Percentiles rank a stretch among this genome's conserved stretches.
Conservation (phyloP, 2,797 vertebrate genomes). For the Tachyglossus aculeatus region DNA sequence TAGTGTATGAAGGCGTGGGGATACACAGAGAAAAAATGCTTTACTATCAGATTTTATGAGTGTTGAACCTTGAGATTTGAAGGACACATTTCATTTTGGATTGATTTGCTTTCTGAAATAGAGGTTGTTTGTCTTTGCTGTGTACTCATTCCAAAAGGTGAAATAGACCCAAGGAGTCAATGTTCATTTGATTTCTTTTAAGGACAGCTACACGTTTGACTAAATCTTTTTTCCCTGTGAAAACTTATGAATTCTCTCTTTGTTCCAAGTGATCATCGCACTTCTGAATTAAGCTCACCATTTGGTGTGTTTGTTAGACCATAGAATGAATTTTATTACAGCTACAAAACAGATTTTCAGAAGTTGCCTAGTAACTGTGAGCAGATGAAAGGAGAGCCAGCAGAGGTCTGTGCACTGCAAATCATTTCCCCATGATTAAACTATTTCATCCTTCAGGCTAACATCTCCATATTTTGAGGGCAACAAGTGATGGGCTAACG, state of each 20-base stretch:
- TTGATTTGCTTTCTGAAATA: background rate
- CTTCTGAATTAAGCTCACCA: slow-evolving; percentile 29
- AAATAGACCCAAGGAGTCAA: background rate
- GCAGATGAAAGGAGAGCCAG: slow-evolving; percentile 64
- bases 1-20: background rate
- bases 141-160: background rate
- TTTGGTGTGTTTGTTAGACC: slow-evolving; percentile 43
- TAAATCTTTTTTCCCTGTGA: background rate
- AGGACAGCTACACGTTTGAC: background rate
- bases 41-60: background rate
- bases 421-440: slow-evolving; percentile 69
- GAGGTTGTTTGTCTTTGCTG: background rate
- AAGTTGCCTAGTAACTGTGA: slow-evolving; percentile 52
- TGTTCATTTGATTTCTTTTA: background rate
- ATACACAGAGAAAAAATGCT: background rate
- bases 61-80: background rate
- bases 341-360: slow-evolving; percentile 60
- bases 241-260: slow-evolving; percentile 33
- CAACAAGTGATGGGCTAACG: slow-evolving; percentile 53
- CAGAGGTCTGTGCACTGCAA: slow-evolving; percentile 58
- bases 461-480: slow-evolving; percentile 52
- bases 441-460: slow-evolving; percentile 62
- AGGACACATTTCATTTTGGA: background rate
- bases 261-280: slow-evolving; percentile 25
- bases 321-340: slow-evolving; percentile 66